Base-by-base conservation (phyloP, 2,113 vertebrate species). In the Rana temporaria region DNA sequence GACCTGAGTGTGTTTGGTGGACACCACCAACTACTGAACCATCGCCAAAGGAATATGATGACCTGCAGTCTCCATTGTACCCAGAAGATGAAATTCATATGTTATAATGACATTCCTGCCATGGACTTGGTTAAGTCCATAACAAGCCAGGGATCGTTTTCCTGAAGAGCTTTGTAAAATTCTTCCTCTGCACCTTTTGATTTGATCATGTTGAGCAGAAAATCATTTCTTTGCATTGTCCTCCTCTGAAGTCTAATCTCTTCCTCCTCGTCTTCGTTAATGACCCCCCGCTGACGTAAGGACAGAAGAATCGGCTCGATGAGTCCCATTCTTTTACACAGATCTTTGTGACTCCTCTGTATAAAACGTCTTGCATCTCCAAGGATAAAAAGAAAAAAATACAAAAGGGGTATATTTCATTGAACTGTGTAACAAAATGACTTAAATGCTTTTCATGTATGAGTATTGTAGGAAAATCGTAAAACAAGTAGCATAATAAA, bases 181-280 rank as follows among this genome's bases (percentile, higher is more conserved):
- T 71, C 69, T 5, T 71, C 69, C 24, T 71, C 52, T 9, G 69
- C 68, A 6, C 68, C 48, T 30, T 71, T 71, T 24, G 8, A 26
- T 0, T 7, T 11, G 48, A 71, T 71, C 69, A 56, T 71, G 14
- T 71, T 15, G 1, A 71, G 52, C 6, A 71, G 16, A 19, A 0
- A 3, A 1, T 19, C 5, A 6, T 71, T 71, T 26, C 1, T 26
- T 22, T 16, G 1, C 1, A 24, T 1, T 8, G 6, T 4, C 2
- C 6, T 17, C 0, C 7, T 17, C 20, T 17, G 5, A 4, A 48
- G 8, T 19, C 4, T 8, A 17, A 71, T 15, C 22, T 18, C 7
- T 2, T 70, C 67, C 67, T 70, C 67, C 38, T 70, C 68, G 3
- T 55, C 14, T 6, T 9, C 48, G 8, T 56, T 56, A 26, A 71